Base-by-base conservation (phyloP, 2,113 vertebrate species). In the Turnix velox region DNA sequence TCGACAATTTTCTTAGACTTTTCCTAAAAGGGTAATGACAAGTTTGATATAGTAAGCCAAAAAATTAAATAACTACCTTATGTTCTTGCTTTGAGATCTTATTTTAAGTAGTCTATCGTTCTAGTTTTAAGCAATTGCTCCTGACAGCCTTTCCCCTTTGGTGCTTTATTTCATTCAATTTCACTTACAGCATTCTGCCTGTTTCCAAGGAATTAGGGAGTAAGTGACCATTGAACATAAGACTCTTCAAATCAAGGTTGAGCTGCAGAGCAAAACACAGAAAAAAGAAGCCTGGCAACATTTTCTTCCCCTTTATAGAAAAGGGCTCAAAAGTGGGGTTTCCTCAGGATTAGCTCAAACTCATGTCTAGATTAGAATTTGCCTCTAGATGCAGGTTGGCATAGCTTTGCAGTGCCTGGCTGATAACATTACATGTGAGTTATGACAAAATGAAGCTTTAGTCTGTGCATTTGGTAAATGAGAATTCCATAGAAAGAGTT, bases 11-110 rank as follows among this genome's bases (percentile, higher is more conserved):
- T 88, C 89, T 94, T 92, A 87, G 84, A 95, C 78, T 95, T 93
- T 83, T 92, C 62, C 67, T 96, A 79, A 92, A 95, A 92, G 66
- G 48, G 35, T 91, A 96, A 93, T 89, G 89, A 92, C 89, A 94
- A 92, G 71, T 87, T 93, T 85, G 87, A 85, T 89, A 93, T 62
- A 43, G 58, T 79, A 96, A 91, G 87, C 84, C 81, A 96, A 94
- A 92, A 93, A 93, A 91, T 93, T 87, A 92, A 96, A 93, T 93
- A 93, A 83, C 87, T 94, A 85, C 84, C 94, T 93, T 94, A 92
- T 94, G 92, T 89, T 89, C 71, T 93, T 84, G 40, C 67, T 87
- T 87, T 78, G 74, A 87, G 55, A 95, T 93, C 89, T 92, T 84
- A 87, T 95, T 96, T 96, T 89, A 93, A 96, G 46, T 93, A 96